phyloP scores from a whole-genome alignment of 2,888 invertebrate species.

The Drosophila trichaetosa region DNA sequence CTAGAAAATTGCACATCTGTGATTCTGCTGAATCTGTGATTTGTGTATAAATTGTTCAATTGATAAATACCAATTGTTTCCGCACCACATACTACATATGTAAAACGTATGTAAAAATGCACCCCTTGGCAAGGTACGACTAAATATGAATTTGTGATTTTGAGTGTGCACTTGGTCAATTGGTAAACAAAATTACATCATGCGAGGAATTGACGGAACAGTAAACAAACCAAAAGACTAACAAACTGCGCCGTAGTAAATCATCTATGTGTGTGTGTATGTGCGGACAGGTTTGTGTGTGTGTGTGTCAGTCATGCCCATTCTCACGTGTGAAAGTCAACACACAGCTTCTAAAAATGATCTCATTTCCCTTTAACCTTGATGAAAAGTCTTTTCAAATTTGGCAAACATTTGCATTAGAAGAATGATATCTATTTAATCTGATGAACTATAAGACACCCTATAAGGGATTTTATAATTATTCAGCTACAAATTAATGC shows the following conservation, averaged over 20 bases:
- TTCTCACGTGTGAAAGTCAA: constrained; percentile 8
- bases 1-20: constrained; percentile 25
- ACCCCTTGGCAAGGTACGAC: neutral
- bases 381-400: constrained; percentile 15
- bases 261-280: neutral
- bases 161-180: constrained; percentile 12
- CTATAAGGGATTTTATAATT: neutral
- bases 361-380: constrained; percentile 44
- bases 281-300: neutral
- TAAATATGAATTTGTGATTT: constrained; percentile 6
- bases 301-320: constrained; percentile 5
- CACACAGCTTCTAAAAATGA: constrained; percentile 22
- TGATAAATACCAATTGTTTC: constrained; percentile 25
- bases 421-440: neutral
- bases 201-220: constrained; percentile 34
- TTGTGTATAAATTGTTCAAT: constrained; percentile 31
- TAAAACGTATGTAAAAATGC: neutral
- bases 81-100: neutral
- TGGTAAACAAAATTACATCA: constrained; percentile 59
- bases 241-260: constrained; percentile 24
- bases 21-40: constrained; percentile 33
- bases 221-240: constrained; percentile 20
- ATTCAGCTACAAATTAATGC: neutral
- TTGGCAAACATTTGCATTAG: constrained; percentile 31
- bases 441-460: constrained; percentile 2